phyloP scores from a whole-genome alignment of 2,113 vertebrate genomes.

The Pristiophorus japonicus region DNA sequence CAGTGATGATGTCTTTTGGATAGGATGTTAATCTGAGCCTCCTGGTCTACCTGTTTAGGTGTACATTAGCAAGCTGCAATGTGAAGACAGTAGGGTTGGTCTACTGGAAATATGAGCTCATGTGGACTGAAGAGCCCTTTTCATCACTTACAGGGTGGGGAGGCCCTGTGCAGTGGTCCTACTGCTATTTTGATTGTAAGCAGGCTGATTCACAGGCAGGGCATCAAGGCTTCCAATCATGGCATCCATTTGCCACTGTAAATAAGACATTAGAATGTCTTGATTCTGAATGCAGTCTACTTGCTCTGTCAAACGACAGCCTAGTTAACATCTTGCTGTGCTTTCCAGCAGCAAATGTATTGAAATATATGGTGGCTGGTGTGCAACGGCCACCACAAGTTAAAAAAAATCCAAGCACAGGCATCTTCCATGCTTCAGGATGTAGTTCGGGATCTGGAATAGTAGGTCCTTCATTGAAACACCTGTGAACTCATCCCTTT shows the following conservation, averaged over 20 bases:
- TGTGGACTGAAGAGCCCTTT: not conserved
- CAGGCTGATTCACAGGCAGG: not conserved
- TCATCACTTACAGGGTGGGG: not conserved
- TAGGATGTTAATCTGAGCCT: not conserved
- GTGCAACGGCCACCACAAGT: too few relatives aligned
- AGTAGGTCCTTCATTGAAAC: too few relatives aligned
- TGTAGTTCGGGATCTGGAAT: too few relatives aligned
- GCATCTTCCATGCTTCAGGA: too few relatives aligned
- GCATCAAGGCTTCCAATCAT: not conserved
- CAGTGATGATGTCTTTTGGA: not conserved
- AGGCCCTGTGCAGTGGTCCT: not conserved
- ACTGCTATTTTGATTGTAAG: not conserved
- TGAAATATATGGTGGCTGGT: too few relatives aligned
- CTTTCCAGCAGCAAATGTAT: too few relatives aligned
- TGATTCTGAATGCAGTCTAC: too few relatives aligned
- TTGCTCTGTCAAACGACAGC: too few relatives aligned
- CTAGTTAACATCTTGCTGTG: too few relatives aligned
- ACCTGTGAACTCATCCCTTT: too few relatives aligned
- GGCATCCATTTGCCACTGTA: not conserved
- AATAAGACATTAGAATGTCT: not conserved
- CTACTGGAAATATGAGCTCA: not conserved
- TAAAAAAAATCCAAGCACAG: too few relatives aligned
- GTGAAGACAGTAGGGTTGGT: too few relatives aligned
- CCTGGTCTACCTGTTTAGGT: not conserved
- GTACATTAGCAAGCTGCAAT: not conserved